Evolutionary conservation across 2,113 vertebrate species (phyloP).

Genomic region (Chlamydotis undulata): DNA sequence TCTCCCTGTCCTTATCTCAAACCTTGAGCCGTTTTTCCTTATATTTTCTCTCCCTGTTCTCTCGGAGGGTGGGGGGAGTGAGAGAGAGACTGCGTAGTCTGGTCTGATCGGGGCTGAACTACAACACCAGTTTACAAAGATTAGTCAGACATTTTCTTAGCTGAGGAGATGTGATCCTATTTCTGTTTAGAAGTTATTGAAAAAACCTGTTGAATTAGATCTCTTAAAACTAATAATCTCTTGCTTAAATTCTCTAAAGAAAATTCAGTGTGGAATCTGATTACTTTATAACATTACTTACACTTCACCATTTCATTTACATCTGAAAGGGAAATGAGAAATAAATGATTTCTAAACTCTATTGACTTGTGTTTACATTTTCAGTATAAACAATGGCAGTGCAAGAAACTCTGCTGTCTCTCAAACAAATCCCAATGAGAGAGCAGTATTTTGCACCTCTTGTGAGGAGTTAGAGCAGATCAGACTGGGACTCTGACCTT

Average conservation of each 20-base stretch:
- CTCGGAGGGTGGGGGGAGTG: too few relatives aligned
- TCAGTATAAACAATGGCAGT: neutral
- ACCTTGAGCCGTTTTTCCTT: too few relatives aligned
- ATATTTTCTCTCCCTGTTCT: too few relatives aligned
- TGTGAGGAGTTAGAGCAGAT: neutral
- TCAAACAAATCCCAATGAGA: neutral
- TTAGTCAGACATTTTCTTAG: neutral
- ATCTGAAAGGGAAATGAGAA: neutral
- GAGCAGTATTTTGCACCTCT: too few relatives aligned
- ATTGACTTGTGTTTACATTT: neutral
- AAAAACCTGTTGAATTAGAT: neutral
- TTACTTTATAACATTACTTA: neutral
- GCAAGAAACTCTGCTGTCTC: neutral
- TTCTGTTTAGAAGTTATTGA: neutral
- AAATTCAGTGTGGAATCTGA: neutral
- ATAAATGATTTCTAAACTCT: neutral
- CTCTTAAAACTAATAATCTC: neutral
- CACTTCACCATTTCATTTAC: neutral
- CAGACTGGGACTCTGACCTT: neutral
- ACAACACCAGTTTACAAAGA: neutral
- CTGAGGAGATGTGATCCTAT: neutral
- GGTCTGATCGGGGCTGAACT: too few relatives aligned
- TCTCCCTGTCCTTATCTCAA: too few relatives aligned
- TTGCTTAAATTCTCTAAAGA: neutral
- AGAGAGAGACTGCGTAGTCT: too few relatives aligned